Percentiles rank a stretch among this genome's conserved stretches.
Evolutionary conservation across 2,888 invertebrate genomes (phyloP).

Genomic region (Scrobipalpa costella): DNA sequence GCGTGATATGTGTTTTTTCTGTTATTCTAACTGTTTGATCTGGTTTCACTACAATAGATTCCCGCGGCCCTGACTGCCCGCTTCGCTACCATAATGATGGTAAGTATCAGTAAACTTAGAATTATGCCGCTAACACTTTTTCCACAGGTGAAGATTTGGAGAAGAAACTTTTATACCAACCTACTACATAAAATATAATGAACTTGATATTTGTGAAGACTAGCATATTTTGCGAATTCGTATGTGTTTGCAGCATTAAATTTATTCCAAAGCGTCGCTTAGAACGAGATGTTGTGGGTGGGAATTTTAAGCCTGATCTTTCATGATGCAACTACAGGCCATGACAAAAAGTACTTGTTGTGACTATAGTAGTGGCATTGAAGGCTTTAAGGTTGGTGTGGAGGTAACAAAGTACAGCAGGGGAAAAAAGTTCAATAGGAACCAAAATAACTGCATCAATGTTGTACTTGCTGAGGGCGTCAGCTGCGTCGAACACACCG

Average conservation of each 20-base stretch:
- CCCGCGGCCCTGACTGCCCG: slow-evolving; percentile 49
- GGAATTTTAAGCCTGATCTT: not conserved
- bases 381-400: not conserved
- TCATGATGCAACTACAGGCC: not conserved
- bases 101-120: slow-evolving; percentile 53
- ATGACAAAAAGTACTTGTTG: not conserved
- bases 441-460: no score
- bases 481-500: no score
- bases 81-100: slow-evolving; percentile 45
- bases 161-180: not conserved
- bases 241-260: slow-evolving; percentile 6
- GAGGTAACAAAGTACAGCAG: not conserved
- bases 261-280: not conserved
- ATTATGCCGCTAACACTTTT: slow-evolving; percentile 32
- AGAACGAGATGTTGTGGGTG: not conserved
- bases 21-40: slow-evolving; percentile 73
- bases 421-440: no score
- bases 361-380: not conserved
- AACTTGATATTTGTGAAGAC: not conserved
- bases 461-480: no score
- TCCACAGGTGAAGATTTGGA: slow-evolving; percentile 20
- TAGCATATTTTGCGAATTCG: not conserved
- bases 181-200: not conserved
- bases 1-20: not conserved
- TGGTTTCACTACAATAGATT: slow-evolving; percentile 73